These are phyloP conservation scores for Dicyrtomina minuta DNA, from an alignment of 2,888 invertebrate species.

Conservation along the genomic window DNA sequence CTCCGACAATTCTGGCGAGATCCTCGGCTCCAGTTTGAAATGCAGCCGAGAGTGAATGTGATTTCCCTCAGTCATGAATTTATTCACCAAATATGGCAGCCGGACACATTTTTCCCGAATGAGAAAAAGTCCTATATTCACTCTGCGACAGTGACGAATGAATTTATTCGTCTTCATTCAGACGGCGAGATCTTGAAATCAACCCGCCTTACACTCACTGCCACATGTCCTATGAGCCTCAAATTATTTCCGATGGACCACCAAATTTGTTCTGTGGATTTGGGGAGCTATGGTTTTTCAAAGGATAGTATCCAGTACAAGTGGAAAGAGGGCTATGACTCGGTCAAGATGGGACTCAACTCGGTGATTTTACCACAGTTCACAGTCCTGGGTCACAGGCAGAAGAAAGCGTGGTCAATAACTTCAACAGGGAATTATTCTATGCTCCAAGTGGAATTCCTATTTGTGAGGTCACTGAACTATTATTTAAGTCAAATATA, in stretches of 20 bases:
- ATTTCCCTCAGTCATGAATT: conserved; percentile 11
- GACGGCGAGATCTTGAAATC: conserved; percentile 16
- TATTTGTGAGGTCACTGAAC: conserved; percentile 8
- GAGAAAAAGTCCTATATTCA: conserved; percentile 25
- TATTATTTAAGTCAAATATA: conserved; percentile 20
- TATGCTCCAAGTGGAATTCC: not conserved
- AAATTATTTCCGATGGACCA: conserved; percentile 24
- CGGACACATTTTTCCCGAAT: conserved; percentile 30
- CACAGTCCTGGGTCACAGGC: conserved; percentile 1
- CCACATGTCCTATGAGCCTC: conserved; percentile 26
- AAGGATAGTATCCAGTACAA: conserved; percentile 37
- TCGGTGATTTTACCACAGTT: conserved; percentile 7
- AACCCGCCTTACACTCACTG: conserved; percentile 9
- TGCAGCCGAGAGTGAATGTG: not conserved
- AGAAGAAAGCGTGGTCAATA: not conserved
- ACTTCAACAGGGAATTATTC: conserved; percentile 15
- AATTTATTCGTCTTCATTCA: conserved; percentile 14
- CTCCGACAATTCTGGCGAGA: conserved; percentile 27
- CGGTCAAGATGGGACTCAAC: conserved; percentile 2
- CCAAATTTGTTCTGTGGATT: conserved; percentile 11
- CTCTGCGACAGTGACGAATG: conserved; percentile 1
- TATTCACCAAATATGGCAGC: conserved; percentile 15
- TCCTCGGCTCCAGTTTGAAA: conserved; percentile 5
- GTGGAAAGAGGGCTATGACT: conserved; percentile 32
- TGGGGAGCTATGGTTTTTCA: conserved; percentile 45